Conservation (phyloP, 2,888 invertebrate genomes). For the Linyphia triangularis region DNA sequence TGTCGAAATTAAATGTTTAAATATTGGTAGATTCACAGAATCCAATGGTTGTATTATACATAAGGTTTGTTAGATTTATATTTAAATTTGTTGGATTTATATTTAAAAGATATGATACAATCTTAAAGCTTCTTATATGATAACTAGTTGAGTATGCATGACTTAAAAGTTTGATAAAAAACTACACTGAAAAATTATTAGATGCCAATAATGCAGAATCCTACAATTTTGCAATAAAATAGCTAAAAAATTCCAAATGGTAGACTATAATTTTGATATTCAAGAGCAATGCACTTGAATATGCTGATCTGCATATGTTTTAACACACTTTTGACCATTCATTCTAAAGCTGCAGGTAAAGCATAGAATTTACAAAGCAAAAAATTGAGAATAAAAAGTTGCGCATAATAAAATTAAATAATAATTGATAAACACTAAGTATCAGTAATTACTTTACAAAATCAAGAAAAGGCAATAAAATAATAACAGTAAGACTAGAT, state of each 20-base stretch:
- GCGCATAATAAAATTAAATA: not conserved
- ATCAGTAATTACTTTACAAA: not conserved
- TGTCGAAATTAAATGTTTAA: not conserved
- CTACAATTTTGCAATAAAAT: not conserved
- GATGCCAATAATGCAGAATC: too few relatives aligned
- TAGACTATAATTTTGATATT: too few relatives aligned
- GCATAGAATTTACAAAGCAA: not conserved
- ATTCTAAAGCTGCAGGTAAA: not conserved
- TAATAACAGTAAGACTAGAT: constrained; percentile 9
- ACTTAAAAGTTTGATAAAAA: too few relatives aligned
- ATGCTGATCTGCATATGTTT: not conserved
- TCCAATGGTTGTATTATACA: too few relatives aligned
- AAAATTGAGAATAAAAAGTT: too few relatives aligned
- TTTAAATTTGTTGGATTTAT: not conserved
- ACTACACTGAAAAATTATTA: too few relatives aligned
- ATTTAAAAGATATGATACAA: too few relatives aligned
- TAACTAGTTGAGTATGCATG: too few relatives aligned
- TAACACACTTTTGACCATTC: not conserved
- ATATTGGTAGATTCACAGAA: not conserved
- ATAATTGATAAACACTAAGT: not conserved
- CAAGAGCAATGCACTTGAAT: not conserved
- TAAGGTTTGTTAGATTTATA: not conserved
- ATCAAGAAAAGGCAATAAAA: not conserved
- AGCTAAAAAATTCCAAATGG: too few relatives aligned
- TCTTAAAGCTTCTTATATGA: too few relatives aligned